Percentiles rank a stretch among this genome's conserved stretches.
Conservation (phyloP, 2,113 vertebrate genomes). For the Ageneiosus marmoratus region DNA sequence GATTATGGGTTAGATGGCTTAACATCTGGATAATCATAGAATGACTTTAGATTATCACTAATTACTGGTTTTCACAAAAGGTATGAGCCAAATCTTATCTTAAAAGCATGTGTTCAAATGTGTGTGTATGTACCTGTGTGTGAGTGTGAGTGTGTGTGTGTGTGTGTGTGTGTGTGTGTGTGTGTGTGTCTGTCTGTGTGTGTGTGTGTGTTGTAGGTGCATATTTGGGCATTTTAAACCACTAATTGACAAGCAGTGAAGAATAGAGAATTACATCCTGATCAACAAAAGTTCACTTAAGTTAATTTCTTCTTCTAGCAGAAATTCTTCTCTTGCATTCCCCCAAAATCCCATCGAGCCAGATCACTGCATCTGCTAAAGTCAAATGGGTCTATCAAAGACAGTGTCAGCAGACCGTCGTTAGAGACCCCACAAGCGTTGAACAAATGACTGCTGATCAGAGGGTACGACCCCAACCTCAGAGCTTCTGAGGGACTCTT, state of each 20-base stretch:
- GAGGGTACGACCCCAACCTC: slow-evolving; percentile 14
- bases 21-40: slow-evolving; percentile 17
- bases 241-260: neutral
- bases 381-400: slow-evolving; percentile 24
- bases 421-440: slow-evolving; percentile 24
- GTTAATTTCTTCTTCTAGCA: slow-evolving; percentile 10
- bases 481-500: slow-evolving; percentile 50
- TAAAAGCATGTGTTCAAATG: neutral
- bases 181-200: slow-evolving; percentile 11
- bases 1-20: slow-evolving; percentile 20
- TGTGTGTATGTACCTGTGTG: slow-evolving; percentile 3
- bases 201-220: neutral
- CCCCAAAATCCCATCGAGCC: neutral
- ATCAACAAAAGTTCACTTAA: slow-evolving; percentile 4
- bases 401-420: slow-evolving; percentile 13
- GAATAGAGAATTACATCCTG: neutral
- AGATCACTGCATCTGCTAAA: neutral
- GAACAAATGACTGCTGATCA: slow-evolving; percentile 48
- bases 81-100: slow-evolving; percentile 9
- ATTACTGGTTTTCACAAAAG: neutral
- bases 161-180: neutral
- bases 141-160: neutral
- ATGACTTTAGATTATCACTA: slow-evolving; percentile 8
- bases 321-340: too few species aligned
- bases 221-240: neutral